These are phyloP conservation scores for Xiphophorus hellerii DNA, from an alignment of 2,113 vertebrate genomes.

Conservation along the genomic window DNA sequence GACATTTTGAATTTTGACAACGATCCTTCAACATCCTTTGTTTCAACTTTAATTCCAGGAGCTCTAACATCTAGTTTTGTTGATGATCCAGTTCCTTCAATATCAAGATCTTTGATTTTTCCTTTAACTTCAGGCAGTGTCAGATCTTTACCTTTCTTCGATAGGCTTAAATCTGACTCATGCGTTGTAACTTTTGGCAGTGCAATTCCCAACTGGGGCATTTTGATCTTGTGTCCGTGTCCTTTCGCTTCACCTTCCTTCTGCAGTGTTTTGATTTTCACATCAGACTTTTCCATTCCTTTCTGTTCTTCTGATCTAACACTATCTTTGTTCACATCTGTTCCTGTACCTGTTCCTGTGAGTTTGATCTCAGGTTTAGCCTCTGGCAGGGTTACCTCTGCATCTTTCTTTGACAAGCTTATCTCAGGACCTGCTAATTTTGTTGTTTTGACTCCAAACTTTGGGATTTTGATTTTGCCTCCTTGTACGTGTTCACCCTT, in stretches of 20 bases:
- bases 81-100: slow-evolving; percentile 10
- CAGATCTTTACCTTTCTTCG: slow-evolving; percentile 22
- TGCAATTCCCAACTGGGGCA: slow-evolving; percentile 39
- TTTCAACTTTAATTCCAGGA: slow-evolving; percentile 1
- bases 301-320: slow-evolving; percentile 2
- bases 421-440: slow-evolving; percentile 41
- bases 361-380: slow-evolving; percentile 11
- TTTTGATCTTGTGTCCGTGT: slow-evolving; percentile 36
- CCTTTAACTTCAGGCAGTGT: slow-evolving; percentile 14
- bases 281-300: slow-evolving; percentile 3
- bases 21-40: slow-evolving; percentile 19
- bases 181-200: slow-evolving; percentile 20
- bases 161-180: slow-evolving; percentile 11
- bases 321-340: background rate
- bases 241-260: slow-evolving; percentile 13
- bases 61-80: slow-evolving; percentile 9
- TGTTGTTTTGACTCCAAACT: slow-evolving; percentile 43
- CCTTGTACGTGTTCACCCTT: slow-evolving; percentile 24
- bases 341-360: slow-evolving; percentile 6
- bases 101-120: slow-evolving; percentile 9
- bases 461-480: slow-evolving; percentile 43
- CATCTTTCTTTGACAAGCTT: slow-evolving; percentile 38
- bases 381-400: background rate
- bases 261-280: slow-evolving; percentile 4
- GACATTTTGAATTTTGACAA: slow-evolving; percentile 60